phyloP scores from a whole-genome alignment of 2,113 vertebrate species.

The Maccullochella peelii region DNA sequence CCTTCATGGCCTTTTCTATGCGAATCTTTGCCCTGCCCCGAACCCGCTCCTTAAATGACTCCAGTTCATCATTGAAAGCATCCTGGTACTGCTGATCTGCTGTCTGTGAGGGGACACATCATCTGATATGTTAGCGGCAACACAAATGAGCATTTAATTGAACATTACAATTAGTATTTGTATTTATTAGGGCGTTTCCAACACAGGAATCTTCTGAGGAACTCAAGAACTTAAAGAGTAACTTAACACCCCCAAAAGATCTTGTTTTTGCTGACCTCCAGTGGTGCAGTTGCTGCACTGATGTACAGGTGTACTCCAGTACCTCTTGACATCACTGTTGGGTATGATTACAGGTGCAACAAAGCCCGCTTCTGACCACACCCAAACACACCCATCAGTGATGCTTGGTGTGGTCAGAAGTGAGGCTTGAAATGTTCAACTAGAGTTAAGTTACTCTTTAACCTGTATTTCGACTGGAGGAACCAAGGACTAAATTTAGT shows the following conservation, averaged over 20 bases:
- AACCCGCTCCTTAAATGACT: constrained; percentile 92
- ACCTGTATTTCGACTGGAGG: not conserved
- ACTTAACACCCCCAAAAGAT: not conserved
- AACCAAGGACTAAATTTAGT: not conserved
- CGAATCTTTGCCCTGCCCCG: constrained; percentile 90
- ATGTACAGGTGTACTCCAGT: not conserved
- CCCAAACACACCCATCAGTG: no score
- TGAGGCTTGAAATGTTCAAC: no score
- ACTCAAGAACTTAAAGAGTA: not conserved
- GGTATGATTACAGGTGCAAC: not conserved
- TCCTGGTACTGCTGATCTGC: constrained; percentile 96
- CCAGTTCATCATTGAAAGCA: constrained; percentile 93
- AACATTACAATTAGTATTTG: not conserved
- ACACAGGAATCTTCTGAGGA: not conserved
- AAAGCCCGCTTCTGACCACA: not conserved
- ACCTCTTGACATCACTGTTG: not conserved
- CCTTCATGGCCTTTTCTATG: constrained; percentile 92
- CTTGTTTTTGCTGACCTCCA: constrained; percentile 1
- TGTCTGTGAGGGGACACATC: constrained; percentile 78
- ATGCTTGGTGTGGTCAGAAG: no score
- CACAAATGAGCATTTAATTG: not conserved
- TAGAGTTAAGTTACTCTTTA: not conserved
- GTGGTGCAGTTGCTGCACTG: not conserved
- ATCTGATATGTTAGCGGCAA: not conserved
- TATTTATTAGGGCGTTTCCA: not conserved